A percentile compares a stretch with the other conserved stretches of the same genome.
phyloP scores from a whole-genome alignment of 2,113 vertebrate genomes.

The Cairina moschata region DNA sequence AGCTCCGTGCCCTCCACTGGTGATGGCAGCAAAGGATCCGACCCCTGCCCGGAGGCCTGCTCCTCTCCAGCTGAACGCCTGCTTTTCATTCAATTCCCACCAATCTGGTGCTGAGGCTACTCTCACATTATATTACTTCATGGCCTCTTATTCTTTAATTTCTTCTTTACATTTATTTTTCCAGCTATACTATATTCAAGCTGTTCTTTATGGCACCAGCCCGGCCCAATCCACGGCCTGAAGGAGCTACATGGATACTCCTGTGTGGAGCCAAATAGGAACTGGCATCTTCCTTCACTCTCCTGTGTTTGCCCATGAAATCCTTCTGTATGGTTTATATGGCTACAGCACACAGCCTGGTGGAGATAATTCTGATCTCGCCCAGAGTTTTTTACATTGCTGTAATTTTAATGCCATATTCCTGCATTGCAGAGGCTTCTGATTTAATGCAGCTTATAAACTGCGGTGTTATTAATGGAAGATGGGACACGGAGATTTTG shows the following conservation, averaged over 20 bases:
- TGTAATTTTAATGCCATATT: constrained; percentile 35
- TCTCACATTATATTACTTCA: neutral
- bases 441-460: constrained; percentile 68
- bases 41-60: no score
- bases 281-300: neutral
- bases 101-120: fast-evolving
- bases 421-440: constrained; percentile 69
- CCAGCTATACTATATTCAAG: neutral
- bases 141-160: neutral
- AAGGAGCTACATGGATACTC: neutral
- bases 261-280: neutral
- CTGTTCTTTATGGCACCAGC: neutral
- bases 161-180: neutral
- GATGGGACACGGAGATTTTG: constrained; percentile 45
- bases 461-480: constrained; percentile 50
- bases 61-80: neutral
- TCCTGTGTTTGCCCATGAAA: neutral
- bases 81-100: neutral
- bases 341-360: neutral
- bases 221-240: fast-evolving
- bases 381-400: neutral
- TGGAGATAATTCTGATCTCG: neutral
- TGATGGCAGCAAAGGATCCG: neutral
- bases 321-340: neutral
- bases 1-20: fast-evolving